Conservation (phyloP, 2,113 vertebrate genomes). For the Calyptomena viridis region DNA sequence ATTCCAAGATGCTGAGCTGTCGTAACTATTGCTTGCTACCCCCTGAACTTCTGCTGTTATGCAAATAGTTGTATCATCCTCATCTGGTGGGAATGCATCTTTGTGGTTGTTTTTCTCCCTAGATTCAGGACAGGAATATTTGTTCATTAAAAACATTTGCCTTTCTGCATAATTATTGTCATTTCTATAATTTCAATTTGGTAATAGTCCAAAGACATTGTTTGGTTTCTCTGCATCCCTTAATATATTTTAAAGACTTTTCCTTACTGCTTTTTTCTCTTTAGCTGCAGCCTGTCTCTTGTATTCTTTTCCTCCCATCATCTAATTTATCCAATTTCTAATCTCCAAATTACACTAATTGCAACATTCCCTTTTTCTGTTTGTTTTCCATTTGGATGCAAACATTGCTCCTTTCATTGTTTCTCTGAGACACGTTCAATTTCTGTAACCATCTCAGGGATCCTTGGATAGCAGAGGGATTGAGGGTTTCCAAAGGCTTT, state of each 20-base stretch:
- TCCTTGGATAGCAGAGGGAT: not conserved
- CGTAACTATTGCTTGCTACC: not conserved
- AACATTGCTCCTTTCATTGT: not conserved
- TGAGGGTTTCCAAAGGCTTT: not conserved
- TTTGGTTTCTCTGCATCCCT: not conserved
- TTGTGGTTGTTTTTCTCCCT: slow-evolving; percentile 3
- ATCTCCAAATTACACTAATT: slow-evolving; percentile 36
- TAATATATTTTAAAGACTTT: slow-evolving; percentile 10
- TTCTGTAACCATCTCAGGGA: not conserved
- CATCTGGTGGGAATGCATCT: not conserved
- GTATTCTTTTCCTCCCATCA: not conserved
- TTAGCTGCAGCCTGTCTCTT: not conserved
- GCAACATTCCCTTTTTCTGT: not conserved
- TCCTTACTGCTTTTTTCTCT: not conserved
- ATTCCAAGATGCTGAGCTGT: not conserved
- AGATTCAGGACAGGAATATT: slow-evolving; percentile 12
- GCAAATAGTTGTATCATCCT: slow-evolving; percentile 9
- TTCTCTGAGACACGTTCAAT: not conserved
- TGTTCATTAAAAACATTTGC: slow-evolving; percentile 38
- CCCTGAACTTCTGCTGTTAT: not conserved
- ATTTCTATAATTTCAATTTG: slow-evolving; percentile 38
- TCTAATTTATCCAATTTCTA: slow-evolving; percentile 23
- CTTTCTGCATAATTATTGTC: slow-evolving; percentile 21
- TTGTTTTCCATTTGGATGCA: slow-evolving; percentile 13
- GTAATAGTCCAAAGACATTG: slow-evolving; percentile 2